Conservation (phyloP, 1,140 invertebrate genomes). For the Batillaria attramentaria region DNA sequence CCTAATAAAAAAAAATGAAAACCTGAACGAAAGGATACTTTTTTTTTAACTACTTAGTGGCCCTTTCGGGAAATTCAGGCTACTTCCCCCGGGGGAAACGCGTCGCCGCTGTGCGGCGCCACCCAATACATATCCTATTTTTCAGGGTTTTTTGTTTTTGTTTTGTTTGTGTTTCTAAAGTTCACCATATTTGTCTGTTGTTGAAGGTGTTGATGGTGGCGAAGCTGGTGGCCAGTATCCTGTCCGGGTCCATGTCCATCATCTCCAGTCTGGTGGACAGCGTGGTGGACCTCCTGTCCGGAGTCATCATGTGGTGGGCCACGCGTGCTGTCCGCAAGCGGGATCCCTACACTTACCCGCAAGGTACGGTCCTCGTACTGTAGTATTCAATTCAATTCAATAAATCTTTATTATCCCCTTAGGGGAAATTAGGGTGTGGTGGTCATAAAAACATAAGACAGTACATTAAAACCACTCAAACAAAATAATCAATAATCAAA, state of each 20-base stretch:
- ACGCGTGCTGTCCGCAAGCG: slow-evolving; percentile 68
- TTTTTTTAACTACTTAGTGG: too few species aligned
- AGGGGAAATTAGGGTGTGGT: too few species aligned
- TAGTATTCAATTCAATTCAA: too few species aligned
- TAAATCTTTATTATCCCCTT: too few species aligned
- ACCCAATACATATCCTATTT: background rate
- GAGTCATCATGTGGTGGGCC: slow-evolving; percentile 72
- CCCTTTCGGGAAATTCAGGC: too few species aligned
- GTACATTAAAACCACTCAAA: too few species aligned
- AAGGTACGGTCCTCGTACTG: slow-evolving; percentile 58
- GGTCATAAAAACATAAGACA: too few species aligned
- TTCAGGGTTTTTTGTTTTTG: background rate
- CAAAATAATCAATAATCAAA: too few species aligned
- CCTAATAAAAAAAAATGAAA: too few species aligned
- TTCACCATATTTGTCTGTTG: background rate
- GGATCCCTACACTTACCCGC: slow-evolving; percentile 72
- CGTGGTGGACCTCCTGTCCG: slow-evolving; percentile 71
- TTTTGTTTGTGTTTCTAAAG: background rate
- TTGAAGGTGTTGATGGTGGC: slow-evolving; percentile 65
- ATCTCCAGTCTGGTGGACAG: slow-evolving; percentile 74
- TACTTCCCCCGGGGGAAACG: too few species aligned
- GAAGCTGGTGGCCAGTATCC: slow-evolving; percentile 69
- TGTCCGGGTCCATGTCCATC: slow-evolving; percentile 73
- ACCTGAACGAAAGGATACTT: too few species aligned
- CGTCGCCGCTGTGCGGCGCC: too few species aligned